phyloP scores from a whole-genome alignment of 2,113 vertebrate species.

The human region GRCh38 chr19:1258001-1258500 shows the following conservation, averaged over 20 bases:
- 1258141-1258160: conserved; percentile 80
- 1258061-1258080: neutral
- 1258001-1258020: neutral
- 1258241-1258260: conserved; percentile 11
- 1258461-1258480: conserved; percentile 15
- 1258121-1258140: conserved; percentile 76
- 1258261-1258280: conserved; percentile 24
- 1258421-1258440: neutral
- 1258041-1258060: neutral
- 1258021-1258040: neutral
- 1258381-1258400: conserved; percentile 65
- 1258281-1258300: neutral
- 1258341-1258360: conserved; percentile 50
- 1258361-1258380: conserved; percentile 68
- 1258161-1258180: conserved; percentile 82
- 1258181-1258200: conserved; percentile 62
- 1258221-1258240: neutral
- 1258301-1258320: conserved; percentile 24
- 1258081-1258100: neutral
- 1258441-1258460: neutral
- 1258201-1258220: neutral
- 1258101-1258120: conserved; percentile 6
- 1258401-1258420: neutral
- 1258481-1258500: conserved; percentile 28
- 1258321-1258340: conserved; percentile 62